Conservation (phyloP, 2,888 invertebrate genomes). For the Cepaea hortensis region DNA sequence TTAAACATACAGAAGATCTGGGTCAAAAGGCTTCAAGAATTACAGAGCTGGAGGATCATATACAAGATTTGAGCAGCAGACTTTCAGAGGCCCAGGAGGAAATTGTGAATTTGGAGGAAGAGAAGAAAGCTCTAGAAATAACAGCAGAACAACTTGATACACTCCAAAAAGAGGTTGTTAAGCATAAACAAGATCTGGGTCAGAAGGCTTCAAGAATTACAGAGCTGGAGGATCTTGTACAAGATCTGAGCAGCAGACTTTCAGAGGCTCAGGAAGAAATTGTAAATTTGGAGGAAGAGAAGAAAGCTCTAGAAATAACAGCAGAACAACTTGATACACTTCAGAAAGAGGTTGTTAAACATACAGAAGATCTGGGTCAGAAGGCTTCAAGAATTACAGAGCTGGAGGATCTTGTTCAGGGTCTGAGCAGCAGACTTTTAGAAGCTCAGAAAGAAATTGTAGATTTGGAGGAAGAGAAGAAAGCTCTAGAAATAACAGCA, state of each 20-base stretch:
- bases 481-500: background rate
- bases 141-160: background rate
- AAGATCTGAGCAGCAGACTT: slow-evolving; percentile 10
- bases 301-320: no score
- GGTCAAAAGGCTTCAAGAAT: slow-evolving; percentile 52
- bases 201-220: slow-evolving; percentile 52
- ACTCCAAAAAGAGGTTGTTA: background rate
- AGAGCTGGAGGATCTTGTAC: slow-evolving; percentile 6
- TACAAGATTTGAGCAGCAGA: slow-evolving; percentile 1
- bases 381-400: slow-evolving; percentile 51
- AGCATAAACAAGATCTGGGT: slow-evolving; percentile 45
- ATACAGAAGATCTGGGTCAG: slow-evolving; percentile 45
- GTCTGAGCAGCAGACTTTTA: slow-evolving; percentile 10
- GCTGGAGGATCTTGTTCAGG: background rate
- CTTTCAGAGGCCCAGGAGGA: slow-evolving; percentile 7
- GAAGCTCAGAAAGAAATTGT: background rate
- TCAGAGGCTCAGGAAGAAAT: background rate
- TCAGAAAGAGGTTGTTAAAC: background rate
- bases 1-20: slow-evolving; percentile 47
- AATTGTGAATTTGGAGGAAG: background rate
- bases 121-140: background rate
- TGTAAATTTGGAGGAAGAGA: background rate
- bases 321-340: background rate
- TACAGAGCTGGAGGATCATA: slow-evolving; percentile 18
- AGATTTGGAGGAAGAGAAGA: slow-evolving; percentile 18